Base-by-base conservation (phyloP, 2,113 vertebrate species). In the Maccullochella peelii region DNA sequence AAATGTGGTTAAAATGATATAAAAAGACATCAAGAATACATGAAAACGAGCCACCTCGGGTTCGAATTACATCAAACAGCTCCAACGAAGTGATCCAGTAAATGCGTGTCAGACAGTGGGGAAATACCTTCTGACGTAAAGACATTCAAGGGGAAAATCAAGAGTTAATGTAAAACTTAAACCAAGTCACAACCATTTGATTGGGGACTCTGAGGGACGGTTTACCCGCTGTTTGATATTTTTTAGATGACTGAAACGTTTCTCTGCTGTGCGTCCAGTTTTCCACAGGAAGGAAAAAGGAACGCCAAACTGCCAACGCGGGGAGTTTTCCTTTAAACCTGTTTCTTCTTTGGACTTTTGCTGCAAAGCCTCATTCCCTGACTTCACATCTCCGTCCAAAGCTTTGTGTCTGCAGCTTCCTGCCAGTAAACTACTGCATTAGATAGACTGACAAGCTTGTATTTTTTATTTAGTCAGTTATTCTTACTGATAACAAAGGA, bases 341-440 rank as follows among this genome's bases (percentile, higher is more conserved):
- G n/a, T 52, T 40, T 78, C 75, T 84, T 66, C 49, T 79, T 86
- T 70, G 58, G 77, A 76, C 83, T 57, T 87, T 63, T 76, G 25
- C 79, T 83, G 65, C 91, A 94, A 94, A 95, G 95, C 94, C 88
- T 94, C 95, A 94, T 95, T 96, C 93, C 95, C 92, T 94, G 93
- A 92, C 79, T 86, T 86, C n/a, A 61, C 89, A 85, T 96, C 91
- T 95, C 92, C 93, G 94, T 96, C 95, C 94, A 95, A 95, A 95
- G 95, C 95, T 97, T 97, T 92, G 96, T 96, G 96, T 96, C 96
- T 95, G 96, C 96, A 97, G 97, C 97, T 97, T 97, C 95, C 95
- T 95, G 96, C 96, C 96, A 94, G 96, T 97, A 94, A 97, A 97
- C 96, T 80, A 95, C 78, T 74, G 88, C 86, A 62, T 98, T 96